Evolutionary conservation across 2,888 invertebrate genomes (phyloP), one percentile per base, ranked within the genome.

Genomic region (Ichneumoninae sp.): DNA sequence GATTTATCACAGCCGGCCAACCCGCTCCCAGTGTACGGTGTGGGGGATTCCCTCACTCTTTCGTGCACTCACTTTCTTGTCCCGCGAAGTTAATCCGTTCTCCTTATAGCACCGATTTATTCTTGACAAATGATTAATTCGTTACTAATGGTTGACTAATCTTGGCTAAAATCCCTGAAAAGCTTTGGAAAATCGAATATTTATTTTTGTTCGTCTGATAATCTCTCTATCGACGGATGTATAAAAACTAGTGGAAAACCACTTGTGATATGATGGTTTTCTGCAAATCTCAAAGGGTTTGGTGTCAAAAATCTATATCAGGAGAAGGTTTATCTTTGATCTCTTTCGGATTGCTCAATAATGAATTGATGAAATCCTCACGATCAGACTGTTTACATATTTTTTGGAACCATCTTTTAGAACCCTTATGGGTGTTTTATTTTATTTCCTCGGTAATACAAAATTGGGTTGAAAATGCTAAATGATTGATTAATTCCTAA

Each of bases 81-180:
- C 88, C 88, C 87, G 80, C 81, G 78, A 81, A 87, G 87, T 90
- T 91, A 90, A 90, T 91, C 78, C 88, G 87, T 83, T 88, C 88
- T 88, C 83, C 89, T 89, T 88, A 88, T 87, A 89, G 87, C 87
- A 87, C 88, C 89, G 89, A 90, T 91, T 91, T 90, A 90, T 91
- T 88, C 81, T 78, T 83, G 80, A 81, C 81, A 75, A 81, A 85
- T 89, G 88, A 89, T 89, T 88, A 89, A 89, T 89, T 88, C 85
- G 83, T 88, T 85, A 83, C 83, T 87, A 89, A 89, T 88, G 86
- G 74, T 30, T 73, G 52, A 75, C 69, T 47, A 47, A 78, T 44
- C 52, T 40, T 5, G 26, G 40, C 50, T 69, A 40, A 22, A 63
- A 63, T 33, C 16, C 33, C 82, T 66, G 73, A 82, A 85, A 85